Evolutionary conservation across 1,140 invertebrate species (phyloP).

Genomic region (Scaptomyza pallida): DNA sequence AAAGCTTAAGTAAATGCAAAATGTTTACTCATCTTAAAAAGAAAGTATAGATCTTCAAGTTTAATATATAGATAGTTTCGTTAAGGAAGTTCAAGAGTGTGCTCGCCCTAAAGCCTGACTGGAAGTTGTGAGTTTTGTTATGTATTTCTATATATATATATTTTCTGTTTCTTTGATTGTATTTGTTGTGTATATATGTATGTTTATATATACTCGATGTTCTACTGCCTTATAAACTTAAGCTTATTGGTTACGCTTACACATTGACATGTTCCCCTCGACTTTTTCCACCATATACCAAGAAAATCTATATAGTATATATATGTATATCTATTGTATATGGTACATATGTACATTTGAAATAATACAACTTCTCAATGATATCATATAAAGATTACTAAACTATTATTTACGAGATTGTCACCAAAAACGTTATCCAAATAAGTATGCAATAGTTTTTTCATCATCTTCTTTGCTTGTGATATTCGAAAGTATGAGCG

Average conservation of each 20-base stretch:
- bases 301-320: too few relatives aligned
- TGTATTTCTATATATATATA: not conserved
- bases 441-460: too few relatives aligned
- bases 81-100: not conserved
- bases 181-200: constrained; percentile 5
- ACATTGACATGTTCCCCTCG: constrained; percentile 44
- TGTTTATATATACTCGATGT: too few relatives aligned
- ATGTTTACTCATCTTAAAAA: not conserved
- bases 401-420: not conserved
- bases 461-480: not conserved
- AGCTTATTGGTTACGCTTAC: constrained; percentile 59
- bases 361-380: not conserved
- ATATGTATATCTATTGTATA: not conserved
- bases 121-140: constrained; percentile 8
- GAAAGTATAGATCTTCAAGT: too few relatives aligned
- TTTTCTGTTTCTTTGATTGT: not conserved
- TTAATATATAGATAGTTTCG: not conserved
- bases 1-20: not conserved
- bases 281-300: not conserved
- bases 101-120: not conserved
- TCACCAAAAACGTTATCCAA: not conserved
- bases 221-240: constrained; percentile 49
- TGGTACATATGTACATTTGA: not conserved
- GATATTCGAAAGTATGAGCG: not conserved
- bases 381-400: not conserved